Base-by-base conservation (phyloP, 1,140 invertebrate genomes). In the Trachymyrmex cornetzi region DNA sequence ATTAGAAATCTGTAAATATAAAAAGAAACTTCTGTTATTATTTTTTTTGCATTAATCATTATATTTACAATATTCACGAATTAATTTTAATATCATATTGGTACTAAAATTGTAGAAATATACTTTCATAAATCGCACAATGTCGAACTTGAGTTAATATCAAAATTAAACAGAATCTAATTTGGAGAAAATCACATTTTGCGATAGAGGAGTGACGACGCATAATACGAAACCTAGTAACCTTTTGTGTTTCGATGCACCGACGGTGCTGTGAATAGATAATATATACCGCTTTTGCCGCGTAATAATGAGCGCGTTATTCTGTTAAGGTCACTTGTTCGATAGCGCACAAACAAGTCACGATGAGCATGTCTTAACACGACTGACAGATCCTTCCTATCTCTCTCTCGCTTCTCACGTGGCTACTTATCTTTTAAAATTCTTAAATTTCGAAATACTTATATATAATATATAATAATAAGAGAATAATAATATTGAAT, bases 281-380 rank as follows among this genome's bases (percentile, higher is more conserved):
- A 92, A 93, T 92, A 86, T 85, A 90, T 88, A 88, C 87, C 77
- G 79, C 89, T 91, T 44, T 92, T 67, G 61, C 88, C 81, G 86
- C 72, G 90, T 88, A 93, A 92, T 93, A 93, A 94, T 93, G 92
- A 89, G 81, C 87, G 77, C 87, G 89, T 93, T 84, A 84, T 84
- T 74, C 89, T 90, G 92, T 93, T 94, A 94, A 94, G 93, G 92
- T 93, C 91, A 92, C 88, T 93, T 94, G 93, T 92, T 91, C 90
- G 63, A 93, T 89, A 89, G 38, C 90, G 88, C 90, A 92, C 87
- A 86, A 93, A 93, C 93, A 90, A 94, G 92, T 93, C 93, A 93
- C 92, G 92, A 77, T 50, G 88, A 69, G 74, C 79, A 87, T 92
- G 88, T 61, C 87, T 90, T 87, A 55, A 91, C 79, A 92, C 91